phyloP scores from a whole-genome alignment of 1,140 invertebrate genomes.

The Phortica variegata region DNA sequence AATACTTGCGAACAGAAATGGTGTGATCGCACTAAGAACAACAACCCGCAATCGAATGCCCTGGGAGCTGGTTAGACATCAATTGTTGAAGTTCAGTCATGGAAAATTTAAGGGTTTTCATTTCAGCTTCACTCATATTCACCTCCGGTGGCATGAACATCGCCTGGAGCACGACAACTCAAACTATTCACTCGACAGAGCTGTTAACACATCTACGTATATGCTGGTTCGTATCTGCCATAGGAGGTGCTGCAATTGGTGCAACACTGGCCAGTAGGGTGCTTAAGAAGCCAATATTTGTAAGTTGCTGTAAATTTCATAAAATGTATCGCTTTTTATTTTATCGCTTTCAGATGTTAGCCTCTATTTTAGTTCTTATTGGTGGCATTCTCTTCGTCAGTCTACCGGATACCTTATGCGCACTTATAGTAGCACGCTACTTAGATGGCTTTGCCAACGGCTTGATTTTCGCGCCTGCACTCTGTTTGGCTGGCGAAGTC shows the following conservation, averaged over 20 bases:
- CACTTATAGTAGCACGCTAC: conserved; percentile 37
- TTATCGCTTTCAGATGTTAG: conserved; percentile 19
- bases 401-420: conserved; percentile 16
- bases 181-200: conserved; percentile 19
- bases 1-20: conserved; percentile 20
- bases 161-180: conserved; percentile 38
- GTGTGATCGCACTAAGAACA: conserved; percentile 24
- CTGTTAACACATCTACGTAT: conserved; percentile 29
- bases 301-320: conserved; percentile 29
- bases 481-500: conserved; percentile 38
- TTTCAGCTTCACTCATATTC: conserved; percentile 37
- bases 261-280: conserved; percentile 27
- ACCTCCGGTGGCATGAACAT: conserved; percentile 46
- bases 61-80: too few species aligned
- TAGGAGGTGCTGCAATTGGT: conserved; percentile 32
- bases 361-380: conserved; percentile 32
- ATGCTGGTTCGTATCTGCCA: conserved; percentile 35
- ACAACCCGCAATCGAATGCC: conserved; percentile 41
- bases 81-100: too few species aligned
- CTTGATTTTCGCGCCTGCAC: conserved; percentile 35
- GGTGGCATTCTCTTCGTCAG: conserved; percentile 34
- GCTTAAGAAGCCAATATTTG: conserved; percentile 33
- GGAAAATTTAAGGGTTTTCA: too few species aligned
- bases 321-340: neutral
- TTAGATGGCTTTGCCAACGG: conserved; percentile 46